Evolutionary conservation across 2,797 vertebrate species (phyloP), one percentile per base, ranked within the genome.

Genomic region (Mus minutoides): DNA sequence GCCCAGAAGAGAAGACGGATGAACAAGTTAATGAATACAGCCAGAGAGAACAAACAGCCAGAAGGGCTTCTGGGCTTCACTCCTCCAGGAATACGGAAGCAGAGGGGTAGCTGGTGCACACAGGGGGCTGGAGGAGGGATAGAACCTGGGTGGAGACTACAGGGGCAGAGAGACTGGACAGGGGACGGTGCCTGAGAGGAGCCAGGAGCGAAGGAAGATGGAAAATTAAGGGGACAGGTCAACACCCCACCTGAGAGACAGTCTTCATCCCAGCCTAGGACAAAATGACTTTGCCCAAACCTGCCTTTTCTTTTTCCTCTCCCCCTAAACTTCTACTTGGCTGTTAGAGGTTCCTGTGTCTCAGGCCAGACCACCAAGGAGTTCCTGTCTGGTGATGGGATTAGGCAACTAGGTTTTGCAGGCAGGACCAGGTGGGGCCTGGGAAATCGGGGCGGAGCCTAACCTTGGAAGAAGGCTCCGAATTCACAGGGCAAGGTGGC

Each of bases 391-490:
- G 26, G 58, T 11, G 1, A 14, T 24, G 40, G 62, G 17, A n/a
- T 43, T 58, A n/a, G 40, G 64, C 79, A 73, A 83, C 52, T 3
- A n/a, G 67, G 78, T n/a, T n/a, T 71, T 46, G 64, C 26, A 26
- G 80, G 83, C 0, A 52, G 67, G 91, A 62, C 34, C 46, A 17
- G 26, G 88, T 46, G 67, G 94, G 62, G 71, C 67, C 19, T 1
- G 14, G 16, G 40, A 58, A 46, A 13, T 11, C 2, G 49, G 54
- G 92, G 94, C 13, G 4, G 75, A 54, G 90, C 80, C 95, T 98
- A 98, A 99, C 99, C 99, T 90, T 99, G 99, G 97, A 99, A 99
- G 96, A 99, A 99, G 93, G 98, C 90, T 6, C 98, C 96, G 82
- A 99, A 99, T 97, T 99, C 99, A 7, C 98, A 96, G 62, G 99